Percentiles rank a stretch among this genome's conserved stretches.
Evolutionary conservation across 2,888 invertebrate genomes (phyloP).

Genomic region (Chloroclysta siterata): DNA sequence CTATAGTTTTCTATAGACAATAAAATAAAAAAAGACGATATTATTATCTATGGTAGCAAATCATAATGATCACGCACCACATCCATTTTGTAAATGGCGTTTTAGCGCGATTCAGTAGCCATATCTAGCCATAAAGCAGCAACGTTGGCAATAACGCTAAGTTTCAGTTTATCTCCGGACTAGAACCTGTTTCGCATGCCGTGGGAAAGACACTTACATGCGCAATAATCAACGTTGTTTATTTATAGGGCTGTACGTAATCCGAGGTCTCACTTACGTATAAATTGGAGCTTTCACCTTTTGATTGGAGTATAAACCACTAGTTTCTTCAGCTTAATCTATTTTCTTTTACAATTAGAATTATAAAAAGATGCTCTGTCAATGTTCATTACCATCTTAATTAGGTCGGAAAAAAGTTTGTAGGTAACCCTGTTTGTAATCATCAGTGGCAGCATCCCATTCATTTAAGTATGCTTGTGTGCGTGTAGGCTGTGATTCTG

Average conservation of each 20-base stretch:
- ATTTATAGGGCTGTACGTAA: conserved; percentile 69
- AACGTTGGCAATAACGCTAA: conserved; percentile 41
- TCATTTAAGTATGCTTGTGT: conserved; percentile 58
- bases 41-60: background rate
- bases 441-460: conserved; percentile 73
- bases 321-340: conserved; percentile 39
- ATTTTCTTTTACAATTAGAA: conserved; percentile 35
- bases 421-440: conserved; percentile 66
- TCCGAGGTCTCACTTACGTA: conserved; percentile 44
- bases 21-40: too few species aligned
- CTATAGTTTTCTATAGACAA: too few species aligned
- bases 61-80: background rate
- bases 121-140: conserved; percentile 10
- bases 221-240: conserved; percentile 75
- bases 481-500: conserved; percentile 44
- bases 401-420: conserved; percentile 32
- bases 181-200: conserved; percentile 79
- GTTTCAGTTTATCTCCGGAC: conserved; percentile 77
- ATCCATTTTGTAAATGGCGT: background rate
- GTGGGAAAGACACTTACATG: conserved; percentile 79
- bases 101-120: background rate
- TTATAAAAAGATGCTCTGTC: conserved; percentile 34
- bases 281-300: conserved; percentile 57
- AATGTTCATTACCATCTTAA: conserved; percentile 36
- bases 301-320: conserved; percentile 43